Evolutionary conservation across 2,888 invertebrate species (phyloP), one percentile per base, ranked within the genome.

Genomic region (Ectemnius cavifrons): DNA sequence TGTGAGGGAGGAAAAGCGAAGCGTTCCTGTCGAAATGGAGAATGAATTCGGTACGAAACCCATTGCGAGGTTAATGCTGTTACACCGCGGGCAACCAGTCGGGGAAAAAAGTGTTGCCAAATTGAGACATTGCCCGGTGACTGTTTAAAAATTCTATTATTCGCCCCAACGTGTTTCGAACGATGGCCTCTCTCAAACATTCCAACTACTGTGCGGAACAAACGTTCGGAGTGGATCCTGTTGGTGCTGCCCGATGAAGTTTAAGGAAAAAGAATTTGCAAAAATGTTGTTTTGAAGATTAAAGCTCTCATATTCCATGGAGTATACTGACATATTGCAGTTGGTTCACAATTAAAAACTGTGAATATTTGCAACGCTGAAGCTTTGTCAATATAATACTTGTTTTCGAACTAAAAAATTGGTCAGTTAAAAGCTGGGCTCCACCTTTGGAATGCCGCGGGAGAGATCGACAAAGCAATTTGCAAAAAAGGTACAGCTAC

Each of bases 21-120:
- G 16, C 47, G n/a, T 14, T 64, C 52, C 27, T 57, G 64, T 57
- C 28, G 16, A 27, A 60, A 68, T 62, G 47, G 63, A 65, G 56
- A 73, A 60, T 59, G 65, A 71, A 60, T 66, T 62, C 23, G 28
- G 23, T 5, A 11, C 27, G 62, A 56, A 62, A 47, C 20, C 47
- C 49, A 27, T 46, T 52, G 46, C 49, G 20, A 1, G 47, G 23
- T 63, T 63, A 59, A 57, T 27, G n/a, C 16, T 47, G 20, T 20
- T 2, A 49, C n/a, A 28, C 4, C 3, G 37, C 11, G 27, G 52
- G 52, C 52, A 16, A 52, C 52, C 28, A 28, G 47, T 37, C 16
- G 52, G n/a, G 20, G 14, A 16, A 5, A 60, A 59, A 20, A 47
- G 46, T 28, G 14, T 8, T 28, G 11, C 13, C 18, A 37, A 64